phyloP scores from a whole-genome alignment of 1,140 invertebrate genomes.

The Drosophila repleta region DNA sequence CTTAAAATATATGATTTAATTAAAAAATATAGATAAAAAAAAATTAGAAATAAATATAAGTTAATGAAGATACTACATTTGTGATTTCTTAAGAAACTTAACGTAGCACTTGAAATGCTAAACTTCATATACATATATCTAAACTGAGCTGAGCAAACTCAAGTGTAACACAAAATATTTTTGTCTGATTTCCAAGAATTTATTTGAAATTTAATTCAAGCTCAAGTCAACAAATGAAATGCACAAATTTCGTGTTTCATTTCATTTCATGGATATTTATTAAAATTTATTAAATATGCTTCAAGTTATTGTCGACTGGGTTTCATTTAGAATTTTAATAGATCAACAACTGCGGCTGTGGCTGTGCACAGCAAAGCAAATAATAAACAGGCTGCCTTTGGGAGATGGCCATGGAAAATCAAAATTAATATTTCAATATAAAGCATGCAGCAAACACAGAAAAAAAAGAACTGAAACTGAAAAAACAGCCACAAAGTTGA shows the following conservation, averaged over 20 bases:
- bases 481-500: constrained; percentile 56
- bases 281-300: constrained; percentile 40
- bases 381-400: constrained; percentile 45
- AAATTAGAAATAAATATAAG: too few relatives aligned
- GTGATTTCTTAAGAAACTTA: too few relatives aligned
- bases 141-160: background rate
- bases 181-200: background rate
- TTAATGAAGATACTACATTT: too few relatives aligned
- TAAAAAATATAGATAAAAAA: too few relatives aligned
- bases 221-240: background rate
- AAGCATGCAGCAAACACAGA: constrained; percentile 35
- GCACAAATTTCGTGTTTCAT: background rate
- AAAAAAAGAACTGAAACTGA: constrained; percentile 7
- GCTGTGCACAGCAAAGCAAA: constrained; percentile 51
- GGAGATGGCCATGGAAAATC: constrained; percentile 8
- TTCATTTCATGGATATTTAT: constrained; percentile 35
- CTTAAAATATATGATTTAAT: too few relatives aligned
- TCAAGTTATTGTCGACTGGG: constrained; percentile 13
- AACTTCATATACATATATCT: too few relatives aligned
- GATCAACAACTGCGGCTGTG: constrained; percentile 10
- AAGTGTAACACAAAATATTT: background rate
- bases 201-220: background rate
- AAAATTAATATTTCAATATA: constrained; percentile 75
- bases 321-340: constrained; percentile 23
- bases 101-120: too few relatives aligned